phyloP scores from a whole-genome alignment of 30 jellyfish, hydroid and myxozoan genomes.

The Morbakka virulenta region DNA sequence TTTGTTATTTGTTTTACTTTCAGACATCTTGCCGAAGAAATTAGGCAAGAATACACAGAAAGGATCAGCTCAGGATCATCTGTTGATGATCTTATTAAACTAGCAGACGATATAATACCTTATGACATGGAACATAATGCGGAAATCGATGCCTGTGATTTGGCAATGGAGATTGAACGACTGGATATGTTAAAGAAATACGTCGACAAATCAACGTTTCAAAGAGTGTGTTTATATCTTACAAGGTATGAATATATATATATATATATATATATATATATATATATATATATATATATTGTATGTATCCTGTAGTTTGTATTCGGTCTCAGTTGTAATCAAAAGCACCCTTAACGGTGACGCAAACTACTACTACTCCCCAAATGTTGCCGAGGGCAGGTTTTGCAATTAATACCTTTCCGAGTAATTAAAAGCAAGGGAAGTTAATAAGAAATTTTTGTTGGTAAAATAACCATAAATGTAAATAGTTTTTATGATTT shows the following conservation, averaged over 20 bases:
- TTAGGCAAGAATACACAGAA: slow-evolving; percentile 68
- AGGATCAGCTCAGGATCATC: slow-evolving; percentile 51
- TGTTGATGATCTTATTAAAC: slow-evolving; percentile 65
- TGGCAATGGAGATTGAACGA: slow-evolving; percentile 93
- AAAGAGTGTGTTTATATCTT: slow-evolving; percentile 83
- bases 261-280: no score
- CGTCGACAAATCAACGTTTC: slow-evolving; percentile 76
- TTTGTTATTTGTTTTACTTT: not conserved
- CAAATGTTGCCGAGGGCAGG: no score
- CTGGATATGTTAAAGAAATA: slow-evolving; percentile 73
- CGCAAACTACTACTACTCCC: no score
- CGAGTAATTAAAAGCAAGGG: no score
- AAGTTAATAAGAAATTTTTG: no score
- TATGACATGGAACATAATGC: slow-evolving; percentile 96
- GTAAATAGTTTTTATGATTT: no score
- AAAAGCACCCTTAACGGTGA: no score
- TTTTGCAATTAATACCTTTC: no score
- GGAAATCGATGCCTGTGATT: slow-evolving; percentile 95
- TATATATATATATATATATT: no score
- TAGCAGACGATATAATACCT: slow-evolving; percentile 75
- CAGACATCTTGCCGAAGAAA: slow-evolving; percentile 93
- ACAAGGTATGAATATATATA: slow-evolving; percentile 45
- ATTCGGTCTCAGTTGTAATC: not conserved
- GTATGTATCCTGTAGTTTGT: no score
- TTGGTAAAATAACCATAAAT: no score